Percentiles rank a stretch among this genome's conserved stretches.
Conservation (phyloP, 2,888 invertebrate species). For the Brenthis hecate region DNA sequence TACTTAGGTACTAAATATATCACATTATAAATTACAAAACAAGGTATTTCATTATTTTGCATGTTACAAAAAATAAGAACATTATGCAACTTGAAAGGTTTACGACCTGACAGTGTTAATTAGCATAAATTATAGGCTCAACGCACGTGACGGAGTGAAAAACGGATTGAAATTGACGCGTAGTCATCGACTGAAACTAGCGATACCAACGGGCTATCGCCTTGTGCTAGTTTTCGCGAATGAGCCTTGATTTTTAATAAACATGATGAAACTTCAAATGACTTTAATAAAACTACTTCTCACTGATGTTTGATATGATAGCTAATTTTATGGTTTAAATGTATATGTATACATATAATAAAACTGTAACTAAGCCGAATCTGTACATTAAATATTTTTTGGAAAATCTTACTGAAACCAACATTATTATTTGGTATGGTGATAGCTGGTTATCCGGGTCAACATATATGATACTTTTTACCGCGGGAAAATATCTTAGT, state of each 20-base stretch:
- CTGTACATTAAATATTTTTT: too few relatives aligned
- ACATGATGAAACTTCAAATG: conserved; percentile 28
- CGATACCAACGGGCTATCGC: conserved; percentile 28
- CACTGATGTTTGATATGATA: not conserved
- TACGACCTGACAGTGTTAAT: conserved; percentile 21
- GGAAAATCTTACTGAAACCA: too few relatives aligned
- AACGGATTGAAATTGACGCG: conserved; percentile 12
- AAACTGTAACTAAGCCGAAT: not conserved
- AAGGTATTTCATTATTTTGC: not conserved
- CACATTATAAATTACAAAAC: not conserved
- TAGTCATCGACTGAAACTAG: conserved; percentile 17
- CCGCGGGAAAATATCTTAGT: too few relatives aligned
- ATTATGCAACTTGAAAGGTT: conserved; percentile 23
- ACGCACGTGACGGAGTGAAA: conserved; percentile 16
- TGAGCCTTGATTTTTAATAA: conserved; percentile 37
- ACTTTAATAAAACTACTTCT: conserved; percentile 17
- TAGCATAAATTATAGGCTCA: conserved; percentile 18
- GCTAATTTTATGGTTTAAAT: not conserved
- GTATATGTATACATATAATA: not conserved
- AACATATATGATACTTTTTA: too few relatives aligned
- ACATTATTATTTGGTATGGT: too few relatives aligned
- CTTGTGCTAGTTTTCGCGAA: conserved; percentile 36
- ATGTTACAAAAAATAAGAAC: conserved; percentile 8
- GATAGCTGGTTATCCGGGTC: too few relatives aligned
- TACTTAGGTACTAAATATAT: not conserved